Conservation (phyloP, 2,888 invertebrate species). For the Nephrotoma guestfalica region DNA sequence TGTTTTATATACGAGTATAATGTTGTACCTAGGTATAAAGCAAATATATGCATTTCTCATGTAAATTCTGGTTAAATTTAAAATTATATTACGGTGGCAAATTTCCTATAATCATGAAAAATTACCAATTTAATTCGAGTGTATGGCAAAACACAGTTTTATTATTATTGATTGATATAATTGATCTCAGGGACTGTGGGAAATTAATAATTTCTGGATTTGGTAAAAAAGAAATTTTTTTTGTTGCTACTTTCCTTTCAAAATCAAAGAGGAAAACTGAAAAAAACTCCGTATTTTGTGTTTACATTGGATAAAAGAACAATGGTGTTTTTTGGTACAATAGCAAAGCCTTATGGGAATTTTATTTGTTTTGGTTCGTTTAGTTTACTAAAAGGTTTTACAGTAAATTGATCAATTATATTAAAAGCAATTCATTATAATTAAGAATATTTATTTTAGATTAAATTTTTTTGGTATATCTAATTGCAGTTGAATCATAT, state of each 20-base stretch:
- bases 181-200: background rate
- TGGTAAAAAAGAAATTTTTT: background rate
- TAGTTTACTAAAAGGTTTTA: background rate
- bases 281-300: background rate
- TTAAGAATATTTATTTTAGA: background rate
- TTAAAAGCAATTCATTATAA: background rate
- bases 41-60: too few relatives aligned
- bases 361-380: background rate
- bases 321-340: background rate
- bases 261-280: background rate
- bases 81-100: background rate
- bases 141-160: background rate
- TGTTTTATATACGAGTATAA: too few relatives aligned
- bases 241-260: background rate
- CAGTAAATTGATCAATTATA: background rate
- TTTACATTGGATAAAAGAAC: background rate
- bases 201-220: background rate
- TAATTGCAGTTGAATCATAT: slow-evolving; percentile 33
- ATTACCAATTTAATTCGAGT: background rate
- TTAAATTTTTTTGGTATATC: background rate
- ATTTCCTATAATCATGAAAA: background rate
- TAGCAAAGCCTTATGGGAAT: background rate
- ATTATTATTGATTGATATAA: background rate
- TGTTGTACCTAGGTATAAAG: too few relatives aligned
- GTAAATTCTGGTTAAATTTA: too few relatives aligned